These are phyloP conservation scores for Pecten maximus DNA, from an alignment of 2,888 invertebrate genomes.

Conservation along the genomic window DNA sequence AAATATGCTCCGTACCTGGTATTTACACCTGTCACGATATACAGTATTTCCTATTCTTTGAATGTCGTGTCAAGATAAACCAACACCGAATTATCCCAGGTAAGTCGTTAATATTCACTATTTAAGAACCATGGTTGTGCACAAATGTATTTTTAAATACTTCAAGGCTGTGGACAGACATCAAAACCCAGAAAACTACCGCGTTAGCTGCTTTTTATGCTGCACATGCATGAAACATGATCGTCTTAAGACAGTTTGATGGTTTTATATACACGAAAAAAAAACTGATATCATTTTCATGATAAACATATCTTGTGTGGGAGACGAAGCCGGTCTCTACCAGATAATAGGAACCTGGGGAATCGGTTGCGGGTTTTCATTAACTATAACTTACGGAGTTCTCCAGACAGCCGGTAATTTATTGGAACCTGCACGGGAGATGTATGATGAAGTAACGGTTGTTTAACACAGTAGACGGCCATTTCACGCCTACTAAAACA, in stretches of 20 bases:
- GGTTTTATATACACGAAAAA: neutral
- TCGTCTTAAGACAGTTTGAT: neutral
- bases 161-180: neutral
- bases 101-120: neutral
- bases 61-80: neutral
- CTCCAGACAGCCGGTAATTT: neutral
- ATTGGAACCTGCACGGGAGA: neutral
- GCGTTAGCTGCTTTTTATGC: neutral
- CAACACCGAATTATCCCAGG: neutral
- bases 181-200: neutral
- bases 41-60: neutral
- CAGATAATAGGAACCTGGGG: neutral
- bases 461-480: neutral
- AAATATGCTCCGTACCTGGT: neutral
- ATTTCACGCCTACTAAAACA: neutral
- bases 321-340: neutral
- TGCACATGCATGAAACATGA: neutral
- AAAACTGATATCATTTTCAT: neutral
- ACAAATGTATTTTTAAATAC: neutral
- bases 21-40: neutral
- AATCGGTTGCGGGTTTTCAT: neutral
- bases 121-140: neutral
- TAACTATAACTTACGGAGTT: neutral
- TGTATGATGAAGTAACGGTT: neutral
- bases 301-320: neutral